Evolutionary conservation across 2,888 invertebrate species (phyloP).

Genomic region (Doris montereyensis): DNA sequence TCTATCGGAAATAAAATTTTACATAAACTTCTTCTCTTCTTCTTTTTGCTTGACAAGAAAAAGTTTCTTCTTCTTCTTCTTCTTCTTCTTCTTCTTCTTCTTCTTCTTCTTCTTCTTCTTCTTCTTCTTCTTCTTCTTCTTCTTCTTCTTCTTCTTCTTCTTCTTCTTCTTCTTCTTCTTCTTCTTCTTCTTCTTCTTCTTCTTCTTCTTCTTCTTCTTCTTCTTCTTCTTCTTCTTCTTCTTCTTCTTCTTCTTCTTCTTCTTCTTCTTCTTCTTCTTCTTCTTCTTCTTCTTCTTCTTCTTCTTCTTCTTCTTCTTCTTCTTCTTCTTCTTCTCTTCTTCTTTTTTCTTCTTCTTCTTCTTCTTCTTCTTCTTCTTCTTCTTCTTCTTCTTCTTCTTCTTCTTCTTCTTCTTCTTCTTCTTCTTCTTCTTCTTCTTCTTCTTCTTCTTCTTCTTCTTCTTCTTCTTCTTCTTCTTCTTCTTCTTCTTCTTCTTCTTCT

Average conservation of each 20-base stretch:
- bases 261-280: constrained; percentile 8
- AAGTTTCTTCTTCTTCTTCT: no score
- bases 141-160: no score
- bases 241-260: not conserved
- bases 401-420: not conserved
- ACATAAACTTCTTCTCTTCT: no score
- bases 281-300: constrained; percentile 20
- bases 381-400: not conserved
- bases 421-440: not conserved
- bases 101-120: no score
- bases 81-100: no score
- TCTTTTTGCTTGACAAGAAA: no score
- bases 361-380: not conserved
- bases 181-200: no score
- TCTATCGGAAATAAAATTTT: no score
- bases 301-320: constrained; percentile 20
- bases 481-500: not conserved
- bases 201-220: no score
- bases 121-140: no score
- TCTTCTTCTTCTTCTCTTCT: constrained; percentile 6
- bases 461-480: not conserved
- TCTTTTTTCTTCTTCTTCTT: not conserved
- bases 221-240: not conserved
- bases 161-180: no score
- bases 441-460: not conserved